Conservation (phyloP, 2,797 vertebrate species). For the Myotis daubentonii region DNA sequence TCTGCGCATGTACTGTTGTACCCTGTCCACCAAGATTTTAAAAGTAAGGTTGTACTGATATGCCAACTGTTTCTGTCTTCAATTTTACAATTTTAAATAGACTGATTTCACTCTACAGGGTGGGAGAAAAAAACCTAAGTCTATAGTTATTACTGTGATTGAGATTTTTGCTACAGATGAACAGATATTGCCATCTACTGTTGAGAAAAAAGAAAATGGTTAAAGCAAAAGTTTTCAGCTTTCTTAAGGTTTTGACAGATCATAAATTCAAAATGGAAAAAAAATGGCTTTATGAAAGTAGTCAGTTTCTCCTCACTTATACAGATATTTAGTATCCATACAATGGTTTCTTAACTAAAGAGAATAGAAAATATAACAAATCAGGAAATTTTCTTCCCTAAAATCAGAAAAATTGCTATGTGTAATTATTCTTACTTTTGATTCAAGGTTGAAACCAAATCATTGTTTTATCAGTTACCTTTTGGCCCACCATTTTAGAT, state of each 20-base stretch:
- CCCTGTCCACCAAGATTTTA: constrained; percentile 15
- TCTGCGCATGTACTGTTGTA: not conserved
- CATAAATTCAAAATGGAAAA: not conserved
- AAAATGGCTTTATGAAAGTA: constrained; percentile 36
- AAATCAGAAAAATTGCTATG: constrained; percentile 22
- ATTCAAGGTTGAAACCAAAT: constrained; percentile 54
- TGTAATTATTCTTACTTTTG: constrained; percentile 40
- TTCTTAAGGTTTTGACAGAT: not conserved
- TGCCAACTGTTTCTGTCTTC: constrained; percentile 51
- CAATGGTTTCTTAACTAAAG: constrained; percentile 51
- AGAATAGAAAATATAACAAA: constrained; percentile 20
- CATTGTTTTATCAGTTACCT: constrained; percentile 6
- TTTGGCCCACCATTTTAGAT: not conserved
- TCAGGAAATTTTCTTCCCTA: constrained; percentile 31
- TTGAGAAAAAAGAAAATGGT: constrained; percentile 68
- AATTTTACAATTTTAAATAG: constrained; percentile 34
- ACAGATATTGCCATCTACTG: constrained; percentile 85
- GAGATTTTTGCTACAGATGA: constrained; percentile 74
- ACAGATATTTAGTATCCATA: constrained; percentile 1
- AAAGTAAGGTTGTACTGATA: constrained; percentile 15
- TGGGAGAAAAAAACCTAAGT: not conserved
- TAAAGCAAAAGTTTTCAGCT: not conserved
- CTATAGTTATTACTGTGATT: not conserved
- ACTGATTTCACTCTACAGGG: not conserved
- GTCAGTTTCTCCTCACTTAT: not conserved